Evolutionary conservation across 2,888 invertebrate genomes (phyloP), one percentile per base, ranked within the genome.

Genomic region (Synanthedon formicaeformis): DNA sequence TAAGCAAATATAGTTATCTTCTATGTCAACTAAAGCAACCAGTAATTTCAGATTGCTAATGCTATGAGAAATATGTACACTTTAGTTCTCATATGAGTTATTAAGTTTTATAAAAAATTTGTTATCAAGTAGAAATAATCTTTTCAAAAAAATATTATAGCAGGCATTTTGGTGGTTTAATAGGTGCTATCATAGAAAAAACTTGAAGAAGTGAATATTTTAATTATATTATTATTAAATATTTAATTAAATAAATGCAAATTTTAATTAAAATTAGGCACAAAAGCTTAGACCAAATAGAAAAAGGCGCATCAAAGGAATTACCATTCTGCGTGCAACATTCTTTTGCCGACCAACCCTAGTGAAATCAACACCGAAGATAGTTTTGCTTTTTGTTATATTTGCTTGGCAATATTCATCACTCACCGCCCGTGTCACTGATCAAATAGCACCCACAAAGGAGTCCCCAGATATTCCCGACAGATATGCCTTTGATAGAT

Each of bases 391-490:
- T 85, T 85, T 78, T 84, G 83, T 85, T 63, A 87, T 86, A 87
- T 87, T 87, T 87, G 83, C 82, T 66, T 76, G 78, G 81, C 87
- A 85, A 87, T 87, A 87, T 87, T 86, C 86, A 87, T 87, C 87
- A 83, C 82, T 87, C 87, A 86, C 83, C 66, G 75, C 74, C 71
- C 76, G 72, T 80, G 84, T 82, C 87, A 84, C 85, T 80, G 83
- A 78, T 81, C 84, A 85, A 87, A 87, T 86, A 84, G 73, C 78
- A 81, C 67, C 77, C 77, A 79, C 82, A 81, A 83, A 82, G 69
- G 78, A 82, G 77, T 81, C 84, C 82, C 83, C 75, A 81, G 82
- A 81, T 83, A 83, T 77, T 75, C 68, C 75, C 75, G 80, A 78
- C 79, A 78, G 80, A 81, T 80, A 79, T 80, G 77, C 75, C 69